Base-by-base conservation (phyloP, 2,113 vertebrate genomes). In the Colistium nudipinnis region DNA sequence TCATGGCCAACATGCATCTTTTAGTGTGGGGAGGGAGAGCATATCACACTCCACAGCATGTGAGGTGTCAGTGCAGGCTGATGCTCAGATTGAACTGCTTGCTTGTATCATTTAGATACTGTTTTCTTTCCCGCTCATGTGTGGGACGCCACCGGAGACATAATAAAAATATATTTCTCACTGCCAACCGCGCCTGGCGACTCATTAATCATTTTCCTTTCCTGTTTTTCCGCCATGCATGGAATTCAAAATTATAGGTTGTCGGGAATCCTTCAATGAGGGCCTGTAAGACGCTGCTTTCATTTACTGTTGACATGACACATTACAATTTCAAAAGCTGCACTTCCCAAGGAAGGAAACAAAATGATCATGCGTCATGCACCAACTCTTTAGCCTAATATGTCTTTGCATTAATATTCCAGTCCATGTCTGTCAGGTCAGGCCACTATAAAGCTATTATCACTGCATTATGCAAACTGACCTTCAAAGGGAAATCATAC, bases 151-250 rank as follows among this genome's bases (percentile, higher is more conserved):
- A 71, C 71, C 22, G 43, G 16, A 59, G 25, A 69, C 43, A 72
- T 33, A 59, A 68, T 25, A 61, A 8, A 61, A 48, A 56, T 7
- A 53, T 14, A 71, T 24, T 14, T 24, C 5, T 56, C 12, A 62
- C 43, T 6, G 43, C 62, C 17, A 25, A 62, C 43, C 5, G 43
- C 62, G 14, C 20, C 24, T 57, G 10, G 4, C 56, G 68, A 27
- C 28, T 66, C 45, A 78, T 70, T 68, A 20, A 45, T 62, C 28
- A 30, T 56, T 73, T 48, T 62, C 0, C 69, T 69, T 73, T 78
- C 24, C 54, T 70, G 41, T 72, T 70, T 65, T 64, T 52, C 25
- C 59, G 38, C 14, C 39, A 67, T 47, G 44, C 4, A 12, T 16
- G 8, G 9, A 6, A 27, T n/a, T 61, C 25, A 36, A 31, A 61